These are phyloP conservation scores for Erebia ligea DNA, from an alignment of 2,888 invertebrate genomes.

Conservation along the genomic window DNA sequence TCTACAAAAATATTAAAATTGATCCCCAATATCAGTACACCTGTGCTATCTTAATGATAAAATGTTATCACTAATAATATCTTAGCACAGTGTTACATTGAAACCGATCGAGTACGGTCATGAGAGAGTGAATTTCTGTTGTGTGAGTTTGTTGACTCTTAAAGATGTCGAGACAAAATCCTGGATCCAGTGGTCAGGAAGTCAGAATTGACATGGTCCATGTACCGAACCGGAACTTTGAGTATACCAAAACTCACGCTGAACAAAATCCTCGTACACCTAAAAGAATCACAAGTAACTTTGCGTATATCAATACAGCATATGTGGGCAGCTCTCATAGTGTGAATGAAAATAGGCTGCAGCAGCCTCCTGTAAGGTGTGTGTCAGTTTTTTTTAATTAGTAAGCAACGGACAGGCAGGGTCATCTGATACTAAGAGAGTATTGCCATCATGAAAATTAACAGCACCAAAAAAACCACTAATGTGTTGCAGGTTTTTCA, in stretches of 20 bases:
- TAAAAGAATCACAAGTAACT: slow-evolving; percentile 45
- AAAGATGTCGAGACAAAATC: slow-evolving; percentile 41
- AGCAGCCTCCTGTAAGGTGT: slow-evolving; percentile 57
- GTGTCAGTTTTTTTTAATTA: slow-evolving; percentile 14
- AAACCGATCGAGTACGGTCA: slow-evolving; percentile 20
- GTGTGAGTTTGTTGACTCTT: background rate
- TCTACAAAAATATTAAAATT: slow-evolving; percentile 11
- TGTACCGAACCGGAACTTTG: slow-evolving; percentile 39
- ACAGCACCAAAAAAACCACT: too few species aligned
- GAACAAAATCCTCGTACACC: background rate
- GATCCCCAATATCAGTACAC: slow-evolving; percentile 16
- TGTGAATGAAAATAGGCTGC: slow-evolving; percentile 46
- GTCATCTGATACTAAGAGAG: too few species aligned
- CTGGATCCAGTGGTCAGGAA: slow-evolving; percentile 28
- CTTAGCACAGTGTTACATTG: slow-evolving; percentile 26
- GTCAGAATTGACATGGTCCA: slow-evolving; percentile 37
- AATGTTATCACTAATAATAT: slow-evolving; percentile 23
- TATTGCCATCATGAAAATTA: too few species aligned
- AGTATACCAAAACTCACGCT: background rate
- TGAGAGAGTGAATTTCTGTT: background rate
- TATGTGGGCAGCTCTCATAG: slow-evolving; percentile 62
- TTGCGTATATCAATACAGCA: slow-evolving; percentile 66
- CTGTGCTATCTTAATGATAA: slow-evolving; percentile 20
- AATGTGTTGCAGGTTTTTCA: too few species aligned
- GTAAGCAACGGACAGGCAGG: too few species aligned